A percentile compares a stretch with the other conserved stretches of the same genome.
These are phyloP conservation scores for Gobionotothen gibberifrons DNA, from an alignment of 2,797 vertebrate genomes.

Conservation along the genomic window DNA sequence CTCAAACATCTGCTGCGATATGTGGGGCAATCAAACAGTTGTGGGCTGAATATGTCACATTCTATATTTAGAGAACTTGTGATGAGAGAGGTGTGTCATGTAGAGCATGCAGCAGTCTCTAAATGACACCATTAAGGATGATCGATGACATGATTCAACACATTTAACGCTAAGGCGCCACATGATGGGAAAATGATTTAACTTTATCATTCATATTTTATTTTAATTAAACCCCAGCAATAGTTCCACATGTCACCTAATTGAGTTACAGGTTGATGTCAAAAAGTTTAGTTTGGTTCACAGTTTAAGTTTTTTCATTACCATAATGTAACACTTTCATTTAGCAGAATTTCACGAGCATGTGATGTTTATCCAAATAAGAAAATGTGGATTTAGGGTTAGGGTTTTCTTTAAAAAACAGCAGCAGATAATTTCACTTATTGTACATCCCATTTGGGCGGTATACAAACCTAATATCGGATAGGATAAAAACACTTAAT, in stretches of 20 bases:
- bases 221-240: background rate
- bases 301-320: background rate
- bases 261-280: background rate
- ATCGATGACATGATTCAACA: constrained; percentile 30
- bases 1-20: constrained; percentile 70
- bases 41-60: constrained; percentile 68
- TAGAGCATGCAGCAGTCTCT: constrained; percentile 24
- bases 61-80: constrained; percentile 71
- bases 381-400: background rate
- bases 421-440: background rate
- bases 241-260: background rate
- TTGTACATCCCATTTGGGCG: background rate
- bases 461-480: background rate
- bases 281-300: background rate
- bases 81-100: constrained; percentile 54
- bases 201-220: background rate
- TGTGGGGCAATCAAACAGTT: constrained; percentile 63
- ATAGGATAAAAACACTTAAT: background rate
- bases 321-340: background rate
- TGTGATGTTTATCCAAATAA: constrained; percentile 36
- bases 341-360: constrained; percentile 31
- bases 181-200: background rate
- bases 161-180: constrained; percentile 2
- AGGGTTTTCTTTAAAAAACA: background rate
- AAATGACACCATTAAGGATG: constrained; percentile 24